phyloP scores from a whole-genome alignment of 1,140 invertebrate genomes.

The Micrasema longulum region DNA sequence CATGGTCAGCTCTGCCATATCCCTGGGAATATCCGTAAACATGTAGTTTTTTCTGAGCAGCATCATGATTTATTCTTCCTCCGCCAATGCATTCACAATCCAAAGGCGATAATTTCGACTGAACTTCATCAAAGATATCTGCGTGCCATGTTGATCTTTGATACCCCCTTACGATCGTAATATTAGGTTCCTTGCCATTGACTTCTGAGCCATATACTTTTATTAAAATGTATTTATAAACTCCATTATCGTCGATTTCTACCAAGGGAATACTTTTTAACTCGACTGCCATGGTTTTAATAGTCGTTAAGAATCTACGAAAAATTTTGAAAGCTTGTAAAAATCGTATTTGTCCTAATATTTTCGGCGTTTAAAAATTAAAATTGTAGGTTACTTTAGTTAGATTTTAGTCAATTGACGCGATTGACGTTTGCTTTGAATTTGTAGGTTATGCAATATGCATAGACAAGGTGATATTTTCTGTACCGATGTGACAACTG shows the following conservation, averaged over 20 bases:
- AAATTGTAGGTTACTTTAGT: no score
- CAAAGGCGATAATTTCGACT: slow-evolving; percentile 60
- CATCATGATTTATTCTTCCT: slow-evolving; percentile 84
- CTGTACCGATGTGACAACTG: no score
- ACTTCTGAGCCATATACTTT: slow-evolving; percentile 69
- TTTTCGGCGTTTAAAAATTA: neutral
- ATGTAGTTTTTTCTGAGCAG: slow-evolving; percentile 78
- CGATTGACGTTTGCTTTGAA: no score
- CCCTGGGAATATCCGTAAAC: slow-evolving; percentile 92
- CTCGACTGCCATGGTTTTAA: slow-evolving; percentile 18
- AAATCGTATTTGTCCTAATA: neutral
- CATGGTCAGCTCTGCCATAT: slow-evolving; percentile 88
- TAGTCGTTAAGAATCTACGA: slow-evolving; percentile 7
- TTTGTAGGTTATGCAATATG: no score
- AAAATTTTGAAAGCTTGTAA: slow-evolving; percentile 22
- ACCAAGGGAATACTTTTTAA: slow-evolving; percentile 73
- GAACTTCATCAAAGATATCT: slow-evolving; percentile 66
- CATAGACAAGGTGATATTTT: no score
- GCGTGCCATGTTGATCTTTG: slow-evolving; percentile 76
- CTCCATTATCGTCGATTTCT: slow-evolving; percentile 82
- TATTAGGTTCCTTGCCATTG: slow-evolving; percentile 60
- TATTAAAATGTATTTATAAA: slow-evolving; percentile 90
- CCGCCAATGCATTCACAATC: slow-evolving; percentile 84
- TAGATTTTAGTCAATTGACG: no score
- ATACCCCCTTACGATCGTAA: slow-evolving; percentile 82